phyloP scores from a whole-genome alignment of 2,797 vertebrate genomes.

The Lates japonicus region DNA sequence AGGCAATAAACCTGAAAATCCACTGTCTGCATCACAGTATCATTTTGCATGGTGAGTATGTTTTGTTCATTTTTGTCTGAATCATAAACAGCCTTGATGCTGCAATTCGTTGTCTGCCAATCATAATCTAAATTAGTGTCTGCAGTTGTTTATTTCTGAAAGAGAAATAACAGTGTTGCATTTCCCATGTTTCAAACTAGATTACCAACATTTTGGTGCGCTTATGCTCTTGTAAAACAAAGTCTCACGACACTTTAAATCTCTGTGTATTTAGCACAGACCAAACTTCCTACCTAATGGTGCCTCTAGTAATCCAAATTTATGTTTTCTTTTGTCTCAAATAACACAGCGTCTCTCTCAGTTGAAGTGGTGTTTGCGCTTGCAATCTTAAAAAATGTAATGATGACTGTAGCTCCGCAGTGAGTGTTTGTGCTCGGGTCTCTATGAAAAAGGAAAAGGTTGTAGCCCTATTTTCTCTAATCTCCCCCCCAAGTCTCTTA shows the following conservation, averaged over 20 bases:
- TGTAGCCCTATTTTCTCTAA: slow-evolving; percentile 50
- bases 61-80: slow-evolving; percentile 25
- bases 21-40: neutral
- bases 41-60: neutral
- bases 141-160: slow-evolving; percentile 9
- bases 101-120: slow-evolving; percentile 25
- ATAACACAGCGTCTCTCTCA: slow-evolving; percentile 15
- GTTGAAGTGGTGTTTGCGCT: slow-evolving; percentile 28
- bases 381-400: slow-evolving; percentile 40
- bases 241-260: slow-evolving; percentile 23
- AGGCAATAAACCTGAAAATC: slow-evolving; percentile 19
- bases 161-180: slow-evolving; percentile 1
- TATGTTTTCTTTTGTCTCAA: slow-evolving; percentile 15
- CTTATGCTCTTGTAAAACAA: slow-evolving; percentile 17
- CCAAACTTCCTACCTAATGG: too few relatives aligned
- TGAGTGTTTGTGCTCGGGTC: slow-evolving; percentile 22
- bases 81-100: slow-evolving; percentile 31
- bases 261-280: slow-evolving; percentile 19
- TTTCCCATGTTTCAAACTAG: slow-evolving; percentile 19
- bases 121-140: slow-evolving; percentile 22
- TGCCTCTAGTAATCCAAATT: slow-evolving; percentile 20
- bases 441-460: slow-evolving; percentile 34
- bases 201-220: slow-evolving; percentile 13
- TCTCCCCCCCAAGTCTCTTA: slow-evolving; percentile 65
- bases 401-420: slow-evolving; percentile 34